phyloP scores from a whole-genome alignment of 2,797 vertebrate genomes.

The Sitta carolinensis region DNA sequence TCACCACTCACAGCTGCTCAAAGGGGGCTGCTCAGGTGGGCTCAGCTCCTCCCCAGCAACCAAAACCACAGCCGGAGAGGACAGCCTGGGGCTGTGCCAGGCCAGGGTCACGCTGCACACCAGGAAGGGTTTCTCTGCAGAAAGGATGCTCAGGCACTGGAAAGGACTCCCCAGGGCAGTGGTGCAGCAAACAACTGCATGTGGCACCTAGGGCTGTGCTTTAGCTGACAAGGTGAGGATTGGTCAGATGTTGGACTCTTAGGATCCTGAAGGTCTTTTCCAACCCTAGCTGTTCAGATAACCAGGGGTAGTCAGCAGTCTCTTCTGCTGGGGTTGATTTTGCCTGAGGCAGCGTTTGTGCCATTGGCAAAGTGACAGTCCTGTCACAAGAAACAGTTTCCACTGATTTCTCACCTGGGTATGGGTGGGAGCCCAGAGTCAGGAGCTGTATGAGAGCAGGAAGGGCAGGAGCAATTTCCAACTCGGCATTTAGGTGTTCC shows the following conservation, averaged over 20 bases:
- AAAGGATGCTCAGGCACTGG: neutral
- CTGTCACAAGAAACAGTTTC: neutral
- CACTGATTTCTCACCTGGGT: neutral
- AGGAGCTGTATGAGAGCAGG: neutral
- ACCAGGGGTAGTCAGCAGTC: neutral
- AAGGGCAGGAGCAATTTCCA: neutral
- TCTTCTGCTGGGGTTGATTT: neutral
- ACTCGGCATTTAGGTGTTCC: neutral
- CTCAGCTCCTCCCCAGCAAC: neutral
- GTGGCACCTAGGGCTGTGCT: too few species aligned
- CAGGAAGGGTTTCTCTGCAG: neutral
- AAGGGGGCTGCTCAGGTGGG: neutral
- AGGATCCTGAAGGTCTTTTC: neutral
- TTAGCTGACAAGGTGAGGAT: neutral
- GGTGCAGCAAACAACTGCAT: neutral
- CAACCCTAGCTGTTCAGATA: neutral
- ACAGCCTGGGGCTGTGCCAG: neutral
- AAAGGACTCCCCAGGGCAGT: neutral
- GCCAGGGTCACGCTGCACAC: neutral
- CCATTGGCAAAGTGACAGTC: neutral
- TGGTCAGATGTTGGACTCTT: neutral
- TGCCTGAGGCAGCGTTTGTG: neutral
- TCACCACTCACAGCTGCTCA: neutral
- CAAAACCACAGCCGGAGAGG: rapidly evolving
- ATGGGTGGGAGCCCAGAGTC: rapidly evolving